Evolutionary conservation across 2,797 vertebrate genomes (phyloP), one percentile per base, ranked within the genome.

Genomic region (Siniperca obscura): DNA sequence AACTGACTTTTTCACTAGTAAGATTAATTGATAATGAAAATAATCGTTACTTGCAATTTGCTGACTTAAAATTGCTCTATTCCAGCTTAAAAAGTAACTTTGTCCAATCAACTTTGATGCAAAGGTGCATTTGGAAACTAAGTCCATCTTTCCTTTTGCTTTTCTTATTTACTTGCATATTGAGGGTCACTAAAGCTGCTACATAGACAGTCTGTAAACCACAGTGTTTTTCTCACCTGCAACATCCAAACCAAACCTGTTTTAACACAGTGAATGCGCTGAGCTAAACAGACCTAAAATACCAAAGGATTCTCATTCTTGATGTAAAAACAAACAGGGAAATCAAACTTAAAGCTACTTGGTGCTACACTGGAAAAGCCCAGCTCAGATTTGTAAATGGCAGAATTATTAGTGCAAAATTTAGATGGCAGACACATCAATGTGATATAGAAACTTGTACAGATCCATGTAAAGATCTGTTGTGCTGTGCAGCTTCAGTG

Each of bases 341-440:
- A 78, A 83, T 52, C 25, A 25, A 55, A 68, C 40, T 12, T 38
- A 13, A 56, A 84, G 78, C 76, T 73, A 30, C 69, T 50, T 7
- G 4, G 25, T 60, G 56, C 46, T 34, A 42, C 36, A 13, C 30
- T 22, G 34, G 42, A 55, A 21, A 76, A 61, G 42, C 30, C 21
- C 67, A 66, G 74, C 61, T 68, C 68, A 34, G 74, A 61, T 61
- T 52, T 50, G 52, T 34, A 69, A 80, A 67, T 70, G 64, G 61
- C 64, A 53, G 71, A 66, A 78, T 74, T 12, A 82, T 69, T 25
- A 61, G 84, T 80, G 87, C 79, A 85, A 80, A 70, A 62, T 21
- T 5, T 60, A 38, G 19, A 80, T 67, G 36, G 70, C 65, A 53
- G 75, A 85, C 72, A 72, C 76, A 53, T 82, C 46, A 27, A 60